Evolutionary conservation across 2,888 invertebrate genomes (phyloP), one percentile per base, ranked within the genome.

Genomic region (Cecidostiba fungosa): DNA sequence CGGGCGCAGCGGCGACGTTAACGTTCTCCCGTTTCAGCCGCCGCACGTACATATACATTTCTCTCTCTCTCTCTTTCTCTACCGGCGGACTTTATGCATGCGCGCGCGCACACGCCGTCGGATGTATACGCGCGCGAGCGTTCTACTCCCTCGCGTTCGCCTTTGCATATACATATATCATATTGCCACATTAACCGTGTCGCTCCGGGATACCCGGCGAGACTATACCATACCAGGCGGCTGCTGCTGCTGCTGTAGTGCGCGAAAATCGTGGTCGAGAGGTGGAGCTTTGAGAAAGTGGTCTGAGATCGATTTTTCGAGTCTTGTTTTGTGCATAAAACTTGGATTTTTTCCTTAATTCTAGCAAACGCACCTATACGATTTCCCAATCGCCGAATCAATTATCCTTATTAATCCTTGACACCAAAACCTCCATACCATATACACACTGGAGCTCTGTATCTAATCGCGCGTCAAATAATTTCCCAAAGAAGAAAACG

Each of bases 161-260:
- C 70, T 82, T 77, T 80, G 88, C 89, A 87, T 90, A 88, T 36
- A 66, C 79, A 43, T 90, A 91, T 90, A 90, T 92, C 91, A 92
- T 90, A 89, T 90, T 88, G 90, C 90, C 90, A 89, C 91, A 90
- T 91, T 91, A 90, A 90, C 88, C 88, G 88, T 88, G 89, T 91
- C 89, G 88, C 89, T 89, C 90, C 89, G 88, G 88, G 90, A 82
- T 85, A 70, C 77, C 59, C 77, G 23, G 66, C 66, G 29, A 36
- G 82, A 76, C 59, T 62, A 23, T 36, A 70, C 54, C 23, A 59
- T n/a, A n/a, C 8, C 54, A 59, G n/a, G 23, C 54, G 19, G 54
- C 54, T 19, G n/a, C 66, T 39, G 70, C 62, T 3, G 50, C 50
- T 69, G 77, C 62, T 43, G 43, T 43, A 10, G 43, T n/a, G 54